These are phyloP conservation scores for Engraulis encrasicolus DNA, from an alignment of 2,113 vertebrate species.

Conservation along the genomic window DNA sequence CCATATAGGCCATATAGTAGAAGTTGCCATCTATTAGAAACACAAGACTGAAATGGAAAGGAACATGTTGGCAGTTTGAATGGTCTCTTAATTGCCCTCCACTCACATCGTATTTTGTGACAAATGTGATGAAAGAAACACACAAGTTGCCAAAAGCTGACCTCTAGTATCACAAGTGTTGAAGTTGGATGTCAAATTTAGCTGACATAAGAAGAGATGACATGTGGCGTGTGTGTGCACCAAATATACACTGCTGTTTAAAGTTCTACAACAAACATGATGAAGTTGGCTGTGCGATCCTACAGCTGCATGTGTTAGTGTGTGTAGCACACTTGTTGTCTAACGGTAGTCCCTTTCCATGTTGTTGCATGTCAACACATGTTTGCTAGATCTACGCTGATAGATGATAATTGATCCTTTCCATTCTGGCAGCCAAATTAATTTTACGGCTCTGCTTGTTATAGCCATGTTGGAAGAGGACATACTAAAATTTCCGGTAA, in stretches of 20 bases:
- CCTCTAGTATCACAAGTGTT: neutral
- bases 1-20: slow-evolving; percentile 5
- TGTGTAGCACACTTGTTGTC: neutral
- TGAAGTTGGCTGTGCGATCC: neutral
- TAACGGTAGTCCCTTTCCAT: slow-evolving; percentile 25
- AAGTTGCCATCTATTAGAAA: neutral
- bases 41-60: neutral
- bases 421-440: slow-evolving; percentile 37
- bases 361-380: neutral
- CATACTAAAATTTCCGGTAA: neutral
- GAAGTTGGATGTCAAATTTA: neutral
- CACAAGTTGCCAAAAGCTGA: neutral
- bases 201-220: neutral
- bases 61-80: neutral
- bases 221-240: neutral
- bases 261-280: neutral
- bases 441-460: neutral
- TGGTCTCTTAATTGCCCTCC: neutral
- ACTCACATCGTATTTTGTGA: neutral
- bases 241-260: neutral
- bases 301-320: neutral
- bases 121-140: neutral
- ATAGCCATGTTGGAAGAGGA: slow-evolving; percentile 22
- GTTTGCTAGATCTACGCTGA: slow-evolving; percentile 6
- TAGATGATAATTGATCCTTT: slow-evolving; percentile 43